These are phyloP conservation scores for Hemiscyllium ocellatum DNA, from an alignment of 2,113 vertebrate species.

Conservation along the genomic window DNA sequence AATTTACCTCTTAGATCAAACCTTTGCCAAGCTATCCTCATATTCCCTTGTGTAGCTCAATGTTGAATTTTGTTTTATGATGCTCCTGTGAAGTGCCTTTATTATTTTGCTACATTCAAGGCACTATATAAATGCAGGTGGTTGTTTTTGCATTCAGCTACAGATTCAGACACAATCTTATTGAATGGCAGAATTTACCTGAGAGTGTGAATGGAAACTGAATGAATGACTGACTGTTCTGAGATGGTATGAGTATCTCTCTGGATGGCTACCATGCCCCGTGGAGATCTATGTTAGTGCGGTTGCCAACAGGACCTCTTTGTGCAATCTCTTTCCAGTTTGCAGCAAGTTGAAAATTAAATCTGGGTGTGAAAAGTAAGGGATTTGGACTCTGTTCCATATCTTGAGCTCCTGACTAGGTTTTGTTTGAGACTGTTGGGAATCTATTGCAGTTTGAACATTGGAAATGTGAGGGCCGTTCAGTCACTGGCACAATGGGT, in stretches of 20 bases:
- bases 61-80: too few species aligned
- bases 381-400: neutral
- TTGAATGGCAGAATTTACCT: too few species aligned
- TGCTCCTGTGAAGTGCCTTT: too few species aligned
- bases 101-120: too few species aligned
- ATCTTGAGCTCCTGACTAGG: neutral
- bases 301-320: neutral
- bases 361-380: neutral
- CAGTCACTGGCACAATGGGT: neutral
- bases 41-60: too few species aligned
- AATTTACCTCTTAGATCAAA: too few species aligned
- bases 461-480: neutral
- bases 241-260: too few species aligned
- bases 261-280: neutral
- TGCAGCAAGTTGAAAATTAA: neutral
- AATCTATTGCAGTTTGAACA: neutral
- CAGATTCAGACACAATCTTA: too few species aligned
- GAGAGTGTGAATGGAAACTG: neutral
- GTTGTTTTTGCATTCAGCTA: too few species aligned
- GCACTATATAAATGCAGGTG: too few species aligned
- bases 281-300: neutral
- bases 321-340: neutral
- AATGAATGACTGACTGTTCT: too few species aligned
- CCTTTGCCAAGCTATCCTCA: too few species aligned
- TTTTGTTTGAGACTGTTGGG: neutral